Conservation (phyloP, 2,888 invertebrate genomes). For the Cepaea hortensis region DNA sequence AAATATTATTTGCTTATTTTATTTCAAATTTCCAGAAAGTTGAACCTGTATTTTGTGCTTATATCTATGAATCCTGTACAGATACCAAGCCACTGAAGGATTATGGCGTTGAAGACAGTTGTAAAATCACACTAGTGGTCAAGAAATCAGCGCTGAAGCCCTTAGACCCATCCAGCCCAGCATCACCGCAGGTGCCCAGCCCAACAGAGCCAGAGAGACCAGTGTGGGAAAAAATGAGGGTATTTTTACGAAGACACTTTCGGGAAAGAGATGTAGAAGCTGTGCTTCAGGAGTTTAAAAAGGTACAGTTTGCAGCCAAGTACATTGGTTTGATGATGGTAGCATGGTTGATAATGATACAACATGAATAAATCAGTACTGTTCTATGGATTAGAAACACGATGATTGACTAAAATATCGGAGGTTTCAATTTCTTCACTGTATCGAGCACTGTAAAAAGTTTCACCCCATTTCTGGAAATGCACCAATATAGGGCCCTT, state of each 20-base stretch:
- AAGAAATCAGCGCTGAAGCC: constrained; percentile 59
- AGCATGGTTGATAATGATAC: neutral
- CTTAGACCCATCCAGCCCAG: constrained; percentile 29
- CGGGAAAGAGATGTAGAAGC: constrained; percentile 66
- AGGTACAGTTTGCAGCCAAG: constrained; percentile 52
- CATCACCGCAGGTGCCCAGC: constrained; percentile 40
- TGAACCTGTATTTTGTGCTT: too few relatives aligned
- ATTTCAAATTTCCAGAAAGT: too few relatives aligned
- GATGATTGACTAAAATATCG: too few relatives aligned
- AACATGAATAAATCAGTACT: too few relatives aligned
- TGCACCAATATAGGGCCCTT: too few relatives aligned
- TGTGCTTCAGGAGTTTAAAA: constrained; percentile 67
- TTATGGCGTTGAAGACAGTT: constrained; percentile 65
- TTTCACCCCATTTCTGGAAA: too few relatives aligned
- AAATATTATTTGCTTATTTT: too few relatives aligned
- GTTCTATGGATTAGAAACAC: too few relatives aligned
- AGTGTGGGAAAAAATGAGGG: constrained; percentile 63
- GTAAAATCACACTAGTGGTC: constrained; percentile 63
- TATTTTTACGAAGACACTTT: constrained; percentile 67
- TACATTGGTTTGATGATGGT: neutral
- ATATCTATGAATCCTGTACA: constrained; percentile 46
- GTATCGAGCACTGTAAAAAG: too few relatives aligned
- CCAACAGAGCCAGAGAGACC: constrained; percentile 50
- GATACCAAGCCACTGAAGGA: constrained; percentile 65
- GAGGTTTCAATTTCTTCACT: too few relatives aligned